Evolutionary conservation across 2,888 invertebrate genomes (phyloP).

Genomic region (Pecten maximus): DNA sequence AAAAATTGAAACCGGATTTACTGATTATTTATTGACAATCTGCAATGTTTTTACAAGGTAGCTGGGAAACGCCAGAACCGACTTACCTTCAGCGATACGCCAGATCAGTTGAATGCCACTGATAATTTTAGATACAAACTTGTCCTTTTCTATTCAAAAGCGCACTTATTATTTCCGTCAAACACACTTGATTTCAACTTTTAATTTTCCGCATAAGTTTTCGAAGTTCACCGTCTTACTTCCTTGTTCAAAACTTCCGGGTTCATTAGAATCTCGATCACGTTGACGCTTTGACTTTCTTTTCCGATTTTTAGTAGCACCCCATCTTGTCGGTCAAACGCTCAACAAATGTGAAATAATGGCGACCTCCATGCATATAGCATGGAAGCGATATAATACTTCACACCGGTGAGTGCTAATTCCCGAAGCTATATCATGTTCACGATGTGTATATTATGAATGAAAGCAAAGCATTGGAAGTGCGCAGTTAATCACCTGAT

Average conservation of each 20-base stretch:
- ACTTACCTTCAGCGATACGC: background rate
- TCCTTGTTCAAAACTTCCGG: slow-evolving; percentile 32
- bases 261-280: background rate
- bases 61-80: too few relatives aligned
- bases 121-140: background rate
- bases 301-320: background rate
- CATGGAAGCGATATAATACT: background rate
- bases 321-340: slow-evolving; percentile 31
- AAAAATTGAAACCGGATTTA: too few relatives aligned
- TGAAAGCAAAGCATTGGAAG: too few relatives aligned
- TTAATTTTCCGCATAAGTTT: background rate
- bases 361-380: slow-evolving; percentile 27
- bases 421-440: background rate
- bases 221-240: background rate
- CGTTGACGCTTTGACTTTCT: background rate
- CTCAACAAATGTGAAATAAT: background rate
- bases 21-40: too few relatives aligned
- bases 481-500: too few relatives aligned
- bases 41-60: too few relatives aligned
- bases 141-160: background rate
- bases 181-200: background rate
- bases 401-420: background rate
- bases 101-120: background rate
- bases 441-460: background rate
- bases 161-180: background rate